phyloP scores from a whole-genome alignment of 1,140 invertebrate genomes.

The Drosophila pseudoananassae region DNA sequence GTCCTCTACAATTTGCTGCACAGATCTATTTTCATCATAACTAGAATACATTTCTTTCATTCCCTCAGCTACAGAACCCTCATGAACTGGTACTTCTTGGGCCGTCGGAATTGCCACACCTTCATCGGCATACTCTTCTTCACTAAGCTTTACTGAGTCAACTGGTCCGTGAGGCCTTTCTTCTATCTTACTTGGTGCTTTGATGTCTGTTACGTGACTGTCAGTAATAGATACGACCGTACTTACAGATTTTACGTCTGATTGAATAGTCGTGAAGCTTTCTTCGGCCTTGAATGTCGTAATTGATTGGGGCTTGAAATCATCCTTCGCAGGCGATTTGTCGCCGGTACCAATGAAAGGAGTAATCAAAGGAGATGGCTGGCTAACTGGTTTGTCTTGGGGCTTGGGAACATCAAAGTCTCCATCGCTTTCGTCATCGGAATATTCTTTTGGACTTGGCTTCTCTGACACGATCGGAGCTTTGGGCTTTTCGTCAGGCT shows the following conservation, averaged over 20 bases:
- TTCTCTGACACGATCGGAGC: constrained; percentile 16
- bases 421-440: constrained; percentile 39
- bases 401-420: constrained; percentile 19
- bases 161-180: constrained; percentile 6
- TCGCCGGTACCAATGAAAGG: background rate
- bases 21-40: constrained; percentile 48
- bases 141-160: constrained; percentile 4
- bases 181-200: background rate
- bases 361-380: constrained; percentile 1
- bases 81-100: constrained; percentile 1
- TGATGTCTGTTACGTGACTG: background rate
- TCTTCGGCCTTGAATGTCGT: constrained; percentile 4
- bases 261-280: constrained; percentile 2
- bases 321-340: constrained; percentile 8
- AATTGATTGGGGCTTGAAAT: background rate
- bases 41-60: background rate
- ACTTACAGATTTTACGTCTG: background rate
- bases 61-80: background rate
- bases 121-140: constrained; percentile 5
- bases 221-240: background rate
- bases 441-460: constrained; percentile 7
- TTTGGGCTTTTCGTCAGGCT: constrained; percentile 29
- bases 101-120: background rate
- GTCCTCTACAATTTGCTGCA: constrained; percentile 72
- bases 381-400: constrained; percentile 3